These are phyloP conservation scores for Antheraea mylitta DNA, from an alignment of 1,140 invertebrate genomes.

Conservation along the genomic window DNA sequence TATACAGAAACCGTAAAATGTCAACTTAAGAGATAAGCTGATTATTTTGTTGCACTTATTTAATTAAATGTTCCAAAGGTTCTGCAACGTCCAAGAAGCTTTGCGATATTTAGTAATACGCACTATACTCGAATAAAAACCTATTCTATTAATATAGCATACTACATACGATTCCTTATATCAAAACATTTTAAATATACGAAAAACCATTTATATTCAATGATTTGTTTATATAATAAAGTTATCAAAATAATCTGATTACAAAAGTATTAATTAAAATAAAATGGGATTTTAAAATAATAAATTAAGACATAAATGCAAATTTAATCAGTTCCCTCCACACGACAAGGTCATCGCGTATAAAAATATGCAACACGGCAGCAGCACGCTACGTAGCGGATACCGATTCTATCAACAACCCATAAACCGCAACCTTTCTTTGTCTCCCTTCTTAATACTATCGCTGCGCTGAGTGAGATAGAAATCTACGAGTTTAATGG, in stretches of 20 bases:
- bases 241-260: too few relatives aligned
- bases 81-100: too few relatives aligned
- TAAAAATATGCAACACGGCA: conserved; percentile 79
- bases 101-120: not conserved
- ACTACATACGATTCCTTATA: too few relatives aligned
- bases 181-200: too few relatives aligned
- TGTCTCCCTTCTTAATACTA: conserved; percentile 69
- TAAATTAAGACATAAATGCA: not conserved
- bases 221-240: too few relatives aligned
- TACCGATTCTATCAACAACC: conserved; percentile 80
- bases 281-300: not conserved
- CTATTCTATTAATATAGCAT: too few relatives aligned
- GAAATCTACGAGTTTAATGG: conserved; percentile 77
- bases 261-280: too few relatives aligned
- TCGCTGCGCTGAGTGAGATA: conserved; percentile 66
- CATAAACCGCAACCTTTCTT: conserved; percentile 78
- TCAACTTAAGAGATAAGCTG: not conserved
- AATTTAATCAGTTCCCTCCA: conserved; percentile 25
- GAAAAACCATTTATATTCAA: too few relatives aligned
- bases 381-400: conserved; percentile 73
- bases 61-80: not conserved
- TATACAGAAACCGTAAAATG: not conserved
- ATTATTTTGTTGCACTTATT: not conserved
- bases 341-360: conserved; percentile 55
- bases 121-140: too few relatives aligned